Base-by-base conservation (phyloP, 2,797 vertebrate species). In the Tiaroga cobitis region DNA sequence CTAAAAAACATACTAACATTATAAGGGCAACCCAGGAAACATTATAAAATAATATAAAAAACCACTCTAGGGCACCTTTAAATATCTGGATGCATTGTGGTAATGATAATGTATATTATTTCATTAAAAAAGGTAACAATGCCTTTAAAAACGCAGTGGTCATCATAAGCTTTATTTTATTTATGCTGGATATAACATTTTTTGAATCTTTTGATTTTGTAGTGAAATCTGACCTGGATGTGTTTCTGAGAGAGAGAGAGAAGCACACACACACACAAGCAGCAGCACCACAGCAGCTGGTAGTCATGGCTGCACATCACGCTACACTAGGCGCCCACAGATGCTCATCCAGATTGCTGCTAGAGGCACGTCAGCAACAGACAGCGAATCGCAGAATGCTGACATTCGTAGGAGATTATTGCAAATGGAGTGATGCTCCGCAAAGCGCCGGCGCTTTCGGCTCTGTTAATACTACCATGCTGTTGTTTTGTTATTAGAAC, bases 291-390 rank as follows among this genome's bases (percentile, higher is more conserved):
- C 89, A 91, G 89, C 89, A 90, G 86, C 88, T 90, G 89, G 89
- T 90, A 85, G 87, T 68, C 82, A 88, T 86, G 89, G 68, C 41
- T 87, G 88, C 82, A 88, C 87, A 82, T 91, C 89, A 88, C 88
- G 88, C 90, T 86, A 90, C 86, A 87, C 89, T 88, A 88, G 88
- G 87, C 89, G 80, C 87, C 81, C 88, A 89, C 90, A 91, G 89
- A 89, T 90, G 89, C 87, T 90, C 86, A 83, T 90, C 90, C 90
- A 91, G 90, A 91, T 91, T 90, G 89, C 87, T 84, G 90, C 89
- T 88, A 87, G 88, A 87, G 88, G 90, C 86, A 82, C 88, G 88
- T 90, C 87, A 88, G 86, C 84, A 86, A 83, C 90, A 88, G 90
- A 90, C 88, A 90, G 88, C 74, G 51, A 89, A 81, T 89, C 87